These are phyloP conservation scores for Nomada ruficornis DNA, from an alignment of 2,888 invertebrate species.

Conservation along the genomic window DNA sequence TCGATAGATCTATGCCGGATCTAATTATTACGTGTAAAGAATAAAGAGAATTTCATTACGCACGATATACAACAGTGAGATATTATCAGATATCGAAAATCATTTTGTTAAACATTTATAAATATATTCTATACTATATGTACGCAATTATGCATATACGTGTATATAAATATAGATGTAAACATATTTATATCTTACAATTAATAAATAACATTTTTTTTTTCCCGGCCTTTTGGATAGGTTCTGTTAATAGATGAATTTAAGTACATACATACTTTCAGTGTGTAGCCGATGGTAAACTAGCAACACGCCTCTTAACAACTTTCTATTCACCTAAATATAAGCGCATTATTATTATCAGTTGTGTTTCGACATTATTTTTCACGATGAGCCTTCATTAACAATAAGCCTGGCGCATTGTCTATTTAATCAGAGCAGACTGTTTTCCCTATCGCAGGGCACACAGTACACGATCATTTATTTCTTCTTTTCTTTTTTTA, in stretches of 20 bases:
- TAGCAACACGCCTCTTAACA: constrained; percentile 69
- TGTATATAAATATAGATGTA: constrained; percentile 24
- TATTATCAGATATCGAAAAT: constrained; percentile 44
- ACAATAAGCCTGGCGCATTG: constrained; percentile 40
- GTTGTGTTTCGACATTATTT: constrained; percentile 38
- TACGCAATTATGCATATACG: constrained; percentile 36
- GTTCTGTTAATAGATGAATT: constrained; percentile 74
- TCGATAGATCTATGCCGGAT: neutral
- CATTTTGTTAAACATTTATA: constrained; percentile 59
- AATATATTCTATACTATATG: constrained; percentile 52
- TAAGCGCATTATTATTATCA: constrained; percentile 65
- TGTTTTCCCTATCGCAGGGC: constrained; percentile 11
- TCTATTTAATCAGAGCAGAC: constrained; percentile 31
- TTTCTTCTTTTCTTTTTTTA: neutral
- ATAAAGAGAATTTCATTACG: constrained; percentile 15
- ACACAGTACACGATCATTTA: too few relatives aligned
- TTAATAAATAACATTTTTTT: constrained; percentile 74
- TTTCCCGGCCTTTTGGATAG: constrained; percentile 73
- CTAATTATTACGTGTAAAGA: neutral
- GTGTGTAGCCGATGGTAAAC: constrained; percentile 68
- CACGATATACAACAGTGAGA: constrained; percentile 12
- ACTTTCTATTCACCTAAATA: constrained; percentile 60
- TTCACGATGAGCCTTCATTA: constrained; percentile 11
- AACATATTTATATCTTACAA: constrained; percentile 65
- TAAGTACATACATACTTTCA: constrained; percentile 78